phyloP scores from a whole-genome alignment of 2,888 invertebrate species.

The Pseudococcus jackbeardsleyi region DNA sequence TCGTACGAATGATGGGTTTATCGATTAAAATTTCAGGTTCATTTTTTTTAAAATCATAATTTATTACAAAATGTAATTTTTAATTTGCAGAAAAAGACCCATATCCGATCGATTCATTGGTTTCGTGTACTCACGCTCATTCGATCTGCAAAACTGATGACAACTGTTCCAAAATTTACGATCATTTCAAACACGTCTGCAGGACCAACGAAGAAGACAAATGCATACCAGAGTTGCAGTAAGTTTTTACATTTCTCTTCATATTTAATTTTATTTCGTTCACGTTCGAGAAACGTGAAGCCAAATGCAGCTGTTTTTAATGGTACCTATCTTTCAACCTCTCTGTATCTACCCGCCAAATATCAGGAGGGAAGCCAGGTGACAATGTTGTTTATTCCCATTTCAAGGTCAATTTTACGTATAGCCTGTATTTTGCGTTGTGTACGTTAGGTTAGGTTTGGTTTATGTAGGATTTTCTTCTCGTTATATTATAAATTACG shows the following conservation, averaged over 20 bases:
- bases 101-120: slow-evolving; percentile 88
- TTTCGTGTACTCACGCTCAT: slow-evolving; percentile 90
- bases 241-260: slow-evolving; percentile 59
- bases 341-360: no score
- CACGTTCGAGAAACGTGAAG: background rate
- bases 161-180: slow-evolving; percentile 64
- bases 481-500: no score
- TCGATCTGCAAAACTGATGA: slow-evolving; percentile 76
- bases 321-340: background rate
- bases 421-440: no score
- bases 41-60: background rate
- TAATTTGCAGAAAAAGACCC: slow-evolving; percentile 83
- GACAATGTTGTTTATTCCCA: background rate
- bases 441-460: no score
- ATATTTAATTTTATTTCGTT: background rate
- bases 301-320: background rate
- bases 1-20: no score
- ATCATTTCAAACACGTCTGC: slow-evolving; percentile 65
- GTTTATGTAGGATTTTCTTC: no score
- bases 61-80: background rate
- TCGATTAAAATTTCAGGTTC: no score
- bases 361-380: background rate
- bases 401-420: no score
- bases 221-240: slow-evolving; percentile 65
- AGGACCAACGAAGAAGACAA: slow-evolving; percentile 64